Base-by-base conservation (phyloP, 92 coral and sea anemone genomes). In the Heliopora coerulea region DNA sequence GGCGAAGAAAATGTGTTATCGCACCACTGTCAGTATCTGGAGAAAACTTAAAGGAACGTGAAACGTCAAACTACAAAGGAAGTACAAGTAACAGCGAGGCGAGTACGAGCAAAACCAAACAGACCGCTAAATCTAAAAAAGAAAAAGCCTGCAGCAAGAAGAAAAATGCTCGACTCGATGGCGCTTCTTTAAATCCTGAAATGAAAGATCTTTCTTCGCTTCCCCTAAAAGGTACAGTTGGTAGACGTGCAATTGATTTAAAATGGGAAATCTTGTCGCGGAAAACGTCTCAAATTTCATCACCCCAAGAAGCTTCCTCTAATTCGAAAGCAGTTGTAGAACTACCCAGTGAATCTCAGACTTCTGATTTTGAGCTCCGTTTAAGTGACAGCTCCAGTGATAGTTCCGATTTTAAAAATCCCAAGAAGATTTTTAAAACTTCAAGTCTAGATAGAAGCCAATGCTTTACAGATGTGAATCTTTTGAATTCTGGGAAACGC, bases 361-460 rank as follows among this genome's bases (percentile, higher is more conserved):
- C 77, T 3, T 70, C 77, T 18, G 77, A 70, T 2, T 70, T 70
- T 70, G 77, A 70, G 37, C 77, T 70, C 37, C 77, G 49, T 31
- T 35, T 70, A 28, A 70, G 77, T 35, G 62, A 70, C 27, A 70
- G 63, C 54, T 70, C 63, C 6, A 54, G 49, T 34, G 77, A 70
- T 34, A 29, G 9, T 70, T 32, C 27, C 15, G 77, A 70, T 33
- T 70, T 52, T 32, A 70, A 20, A 49, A 25, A 23, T 23, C 54
- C 54, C 9, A 49, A 48, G 54, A 50, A 54, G 26, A 18, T 54
- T 34, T 34, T 20, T 1, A 52, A 25, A 30, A 32, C 31, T 52
- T 15, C 49, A 2, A 35, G 13, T 14, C 1, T 56, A 13, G 13
- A 1, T 3, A 3, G 17, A 56, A 56, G 23, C 8, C 30, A 56